Conservation (phyloP, 2,113 vertebrate species). For the Zapornia atra region DNA sequence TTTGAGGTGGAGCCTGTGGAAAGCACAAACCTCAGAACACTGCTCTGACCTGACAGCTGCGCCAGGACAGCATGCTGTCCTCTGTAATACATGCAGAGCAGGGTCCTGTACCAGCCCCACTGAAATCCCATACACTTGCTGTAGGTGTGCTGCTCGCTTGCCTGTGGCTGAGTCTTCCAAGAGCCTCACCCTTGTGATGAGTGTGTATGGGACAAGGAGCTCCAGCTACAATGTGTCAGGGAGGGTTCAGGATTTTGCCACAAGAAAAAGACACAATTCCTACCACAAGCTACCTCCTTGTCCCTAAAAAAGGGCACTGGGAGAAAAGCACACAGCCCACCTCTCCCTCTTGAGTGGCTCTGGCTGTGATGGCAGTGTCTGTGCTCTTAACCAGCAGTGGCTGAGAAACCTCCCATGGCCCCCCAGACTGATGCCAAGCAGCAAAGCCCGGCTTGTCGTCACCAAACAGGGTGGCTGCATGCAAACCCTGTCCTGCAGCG, state of each 20-base stretch:
- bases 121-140: fast-evolving
- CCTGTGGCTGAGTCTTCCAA: neutral
- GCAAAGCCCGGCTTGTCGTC: neutral
- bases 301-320: neutral
- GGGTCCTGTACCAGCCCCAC: neutral
- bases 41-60: neutral
- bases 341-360: neutral
- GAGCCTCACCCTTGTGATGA: neutral
- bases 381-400: neutral
- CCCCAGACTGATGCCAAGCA: neutral
- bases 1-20: neutral
- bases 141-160: neutral
- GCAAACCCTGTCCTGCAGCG: fast-evolving
- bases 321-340: neutral
- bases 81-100: neutral
- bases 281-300: neutral
- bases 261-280: neutral
- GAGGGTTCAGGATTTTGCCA: neutral
- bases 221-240: neutral
- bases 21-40: neutral
- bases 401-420: neutral
- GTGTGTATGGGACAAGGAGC: neutral
- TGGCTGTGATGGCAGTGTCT: neutral
- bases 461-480: neutral
- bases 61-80: fast-evolving